Evolutionary conservation across 2,888 invertebrate genomes (phyloP).

Genomic region (Leucophenga maculata): DNA sequence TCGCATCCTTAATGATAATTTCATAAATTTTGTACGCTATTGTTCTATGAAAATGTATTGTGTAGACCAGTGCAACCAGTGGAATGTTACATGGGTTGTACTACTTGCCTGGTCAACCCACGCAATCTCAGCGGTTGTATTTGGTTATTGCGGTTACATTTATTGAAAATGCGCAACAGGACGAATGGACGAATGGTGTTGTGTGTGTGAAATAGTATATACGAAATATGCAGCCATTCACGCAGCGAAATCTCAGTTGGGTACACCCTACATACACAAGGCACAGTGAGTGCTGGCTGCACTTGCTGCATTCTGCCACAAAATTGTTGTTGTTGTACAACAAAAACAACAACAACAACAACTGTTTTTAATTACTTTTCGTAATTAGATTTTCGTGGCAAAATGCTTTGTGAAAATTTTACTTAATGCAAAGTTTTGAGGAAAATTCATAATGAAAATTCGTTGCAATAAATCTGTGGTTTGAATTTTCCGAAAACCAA

Average conservation of each 20-base stretch:
- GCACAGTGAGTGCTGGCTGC: not conserved
- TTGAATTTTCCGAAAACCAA: no score
- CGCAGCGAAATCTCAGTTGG: not conserved
- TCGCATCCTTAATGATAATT: not conserved
- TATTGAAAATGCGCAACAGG: not conserved
- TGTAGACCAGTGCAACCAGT: no score
- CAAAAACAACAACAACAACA: no score
- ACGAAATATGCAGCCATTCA: not conserved
- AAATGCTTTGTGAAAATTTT: no score
- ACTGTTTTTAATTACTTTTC: slow-evolving; percentile 4
- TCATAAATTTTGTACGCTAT: slow-evolving; percentile 4
- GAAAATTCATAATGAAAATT: no score
- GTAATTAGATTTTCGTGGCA: slow-evolving; percentile 4
- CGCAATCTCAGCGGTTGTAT: not conserved
- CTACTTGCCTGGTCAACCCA: not conserved
- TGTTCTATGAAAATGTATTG: not conserved
- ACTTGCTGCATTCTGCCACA: not conserved
- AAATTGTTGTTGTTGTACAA: not conserved
- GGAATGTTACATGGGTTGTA: no score
- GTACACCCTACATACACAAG: not conserved
- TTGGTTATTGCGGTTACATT: not conserved
- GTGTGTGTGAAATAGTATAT: not conserved
- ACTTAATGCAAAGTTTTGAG: no score
- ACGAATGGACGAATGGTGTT: not conserved
- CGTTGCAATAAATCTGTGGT: no score